Percentiles rank a stretch among this genome's conserved stretches.
Evolutionary conservation across 64 coral and sea anemone genomes (phyloP).

Genomic region (Hydrozoanthus tunicans): DNA sequence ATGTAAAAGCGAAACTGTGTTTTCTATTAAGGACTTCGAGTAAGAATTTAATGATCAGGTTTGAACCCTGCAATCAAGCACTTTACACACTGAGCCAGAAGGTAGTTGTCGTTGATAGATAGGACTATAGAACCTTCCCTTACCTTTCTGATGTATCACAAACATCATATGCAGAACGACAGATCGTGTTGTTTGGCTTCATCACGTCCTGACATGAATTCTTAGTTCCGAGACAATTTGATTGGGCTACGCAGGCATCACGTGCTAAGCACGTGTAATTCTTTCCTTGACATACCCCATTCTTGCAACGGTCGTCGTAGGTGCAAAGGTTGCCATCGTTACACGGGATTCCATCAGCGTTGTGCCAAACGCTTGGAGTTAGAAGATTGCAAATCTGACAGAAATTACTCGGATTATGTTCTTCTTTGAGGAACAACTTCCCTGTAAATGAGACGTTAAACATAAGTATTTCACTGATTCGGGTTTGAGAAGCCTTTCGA

Average conservation of each 20-base stretch:
- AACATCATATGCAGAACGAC: conserved; percentile 42
- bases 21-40: too few relatives aligned
- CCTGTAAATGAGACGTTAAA: not conserved
- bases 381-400: conserved; percentile 20
- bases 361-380: conserved; percentile 4
- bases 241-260: conserved; percentile 20
- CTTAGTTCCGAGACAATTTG: not conserved
- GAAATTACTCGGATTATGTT: not conserved
- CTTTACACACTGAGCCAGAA: too few relatives aligned
- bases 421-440: not conserved
- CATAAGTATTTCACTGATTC: not conserved
- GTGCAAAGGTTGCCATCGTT: conserved; percentile 34
- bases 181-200: conserved; percentile 41
- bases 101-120: too few relatives aligned
- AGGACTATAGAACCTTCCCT: too few relatives aligned
- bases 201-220: conserved; percentile 30
- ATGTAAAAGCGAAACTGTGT: too few relatives aligned
- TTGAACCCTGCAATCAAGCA: too few relatives aligned
- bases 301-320: conserved; percentile 3
- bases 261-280: conserved; percentile 31
- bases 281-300: not conserved
- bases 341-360: not conserved
- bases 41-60: too few relatives aligned
- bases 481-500: too few relatives aligned
- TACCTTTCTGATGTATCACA: conserved; percentile 48